These are phyloP conservation scores for Gyps fulvus DNA, from an alignment of 2,113 vertebrate species.

Conservation along the genomic window DNA sequence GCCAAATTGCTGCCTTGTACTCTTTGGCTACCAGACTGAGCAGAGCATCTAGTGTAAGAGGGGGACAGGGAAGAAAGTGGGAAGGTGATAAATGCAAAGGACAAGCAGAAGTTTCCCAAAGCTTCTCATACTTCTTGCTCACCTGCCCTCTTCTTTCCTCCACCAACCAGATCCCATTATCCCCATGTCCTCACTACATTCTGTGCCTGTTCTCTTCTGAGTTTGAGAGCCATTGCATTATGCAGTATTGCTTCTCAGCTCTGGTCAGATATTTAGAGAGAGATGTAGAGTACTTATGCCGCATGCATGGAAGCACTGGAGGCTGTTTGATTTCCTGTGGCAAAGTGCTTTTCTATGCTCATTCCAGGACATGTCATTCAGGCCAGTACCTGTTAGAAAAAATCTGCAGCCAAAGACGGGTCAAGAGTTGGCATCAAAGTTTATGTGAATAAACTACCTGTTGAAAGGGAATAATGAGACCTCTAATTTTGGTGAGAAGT, in stretches of 20 bases:
- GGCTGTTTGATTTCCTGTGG: neutral
- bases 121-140: neutral
- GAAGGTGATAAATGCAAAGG: neutral
- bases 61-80: neutral
- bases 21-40: neutral
- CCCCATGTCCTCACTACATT: neutral
- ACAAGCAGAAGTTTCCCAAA: neutral
- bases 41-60: neutral
- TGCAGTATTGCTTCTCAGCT: neutral
- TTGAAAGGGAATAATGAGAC: neutral
- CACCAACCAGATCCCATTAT: neutral
- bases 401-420: neutral
- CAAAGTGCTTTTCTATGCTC: neutral
- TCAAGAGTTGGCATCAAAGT: neutral
- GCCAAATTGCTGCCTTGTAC: neutral
- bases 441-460: neutral
- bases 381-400: neutral
- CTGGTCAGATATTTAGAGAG: neutral
- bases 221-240: neutral
- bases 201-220: neutral
- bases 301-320: neutral
- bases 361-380: neutral
- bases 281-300: neutral
- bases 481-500: neutral
- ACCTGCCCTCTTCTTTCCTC: neutral